Base-by-base conservation (phyloP, 2,888 invertebrate species). In the Drosophila pseudotakahashii region DNA sequence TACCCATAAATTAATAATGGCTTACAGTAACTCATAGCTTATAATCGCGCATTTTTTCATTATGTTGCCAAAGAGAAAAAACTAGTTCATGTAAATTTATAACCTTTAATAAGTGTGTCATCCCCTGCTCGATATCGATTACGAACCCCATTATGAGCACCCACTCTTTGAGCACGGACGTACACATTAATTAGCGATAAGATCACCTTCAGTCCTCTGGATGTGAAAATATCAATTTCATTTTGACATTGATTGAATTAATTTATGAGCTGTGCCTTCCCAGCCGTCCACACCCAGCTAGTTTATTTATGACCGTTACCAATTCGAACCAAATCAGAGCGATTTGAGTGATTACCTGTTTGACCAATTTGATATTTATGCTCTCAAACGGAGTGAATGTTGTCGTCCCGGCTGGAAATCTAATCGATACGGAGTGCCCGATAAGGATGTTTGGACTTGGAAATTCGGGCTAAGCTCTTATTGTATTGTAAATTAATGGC, bases 221-320 rank as follows among this genome's bases (percentile, higher is more conserved):
- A 61, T 47, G 62, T 48, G 62, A 60, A 62, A 62, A 82, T 78
- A 82, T 72, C 76, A 79, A 73, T 76, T 83, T 76, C 73, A 53
- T 78, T 76, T 67, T 87, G 87, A 82, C 79, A 79, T 86, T 88
- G 86, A 82, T 85, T 77, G 73, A 82, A 88, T 69, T 78, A 74
- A 84, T 84, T 88, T 82, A 84, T 76, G 78, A 74, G 60, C 58
- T 54, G 32, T 51, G 34, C 34, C 60, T 69, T 62, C 53, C 51
- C 39, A 41, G 34, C 57, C 45, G 52, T 60, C 59, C 52, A 23
- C 23, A 37, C 16, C 34, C 41, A 50, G 41, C 50, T 36, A 34
- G 59, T 32, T 53, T 72, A 84, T 81, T 84, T 87, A 87, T 81
- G 73, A 54, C 67, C 67, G 13, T 19, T 55, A 63, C 16, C 82